Base-by-base conservation (phyloP, 2,113 vertebrate species). In the Brachyhypopomus gauderio region DNA sequence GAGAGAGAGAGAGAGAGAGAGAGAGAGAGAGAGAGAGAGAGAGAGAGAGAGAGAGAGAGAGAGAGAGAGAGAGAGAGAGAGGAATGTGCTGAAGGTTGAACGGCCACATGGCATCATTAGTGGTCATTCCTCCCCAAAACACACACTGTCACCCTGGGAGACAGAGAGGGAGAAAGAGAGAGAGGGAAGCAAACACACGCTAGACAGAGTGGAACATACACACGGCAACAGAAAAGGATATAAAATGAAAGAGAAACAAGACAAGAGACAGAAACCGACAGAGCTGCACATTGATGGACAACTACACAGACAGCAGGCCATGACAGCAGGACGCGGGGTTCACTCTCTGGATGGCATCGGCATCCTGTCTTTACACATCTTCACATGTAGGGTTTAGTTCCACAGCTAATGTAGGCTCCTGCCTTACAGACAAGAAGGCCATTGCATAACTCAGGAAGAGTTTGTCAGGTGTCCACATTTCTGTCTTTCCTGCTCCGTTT, bases 51-150 rank as follows among this genome's bases (percentile, higher is more conserved):
- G n/a, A n/a, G n/a, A n/a, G n/a, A n/a, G n/a, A n/a, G 52, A 34
- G 62, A 23, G 22, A 48, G 60, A 66, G 38, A 60, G 2, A 25
- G 19, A 64, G 36, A 85, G 48, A 71, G 73, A 58, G 22, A 45
- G 23, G 48, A 73, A 74, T 73, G 74, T 38, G 22, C 62, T 45
- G 41, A 72, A 14, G 38, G 58, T 55, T 60, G 63, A 80, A 34
- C 58, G 59, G 34, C 67, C 69, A 72, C 22, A 27, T 56, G 19
- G 34, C 62, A 62, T 45, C 14, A 4, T 52, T 74, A 69, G 34
- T 52, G 48, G 5, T 75, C 66, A 84, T 79, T 84, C 56, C 63
- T 84, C 64, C n/a, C 8, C 45, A 48, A 81, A 78, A 75, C 34
- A 36, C 59, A 62, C 38, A 72, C 23, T 78, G 83, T 77, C 41